Percentiles rank a stretch among this genome's conserved stretches.
Evolutionary conservation across 2,113 vertebrate species (phyloP).

Genomic region (Gymnarchus niloticus): DNA sequence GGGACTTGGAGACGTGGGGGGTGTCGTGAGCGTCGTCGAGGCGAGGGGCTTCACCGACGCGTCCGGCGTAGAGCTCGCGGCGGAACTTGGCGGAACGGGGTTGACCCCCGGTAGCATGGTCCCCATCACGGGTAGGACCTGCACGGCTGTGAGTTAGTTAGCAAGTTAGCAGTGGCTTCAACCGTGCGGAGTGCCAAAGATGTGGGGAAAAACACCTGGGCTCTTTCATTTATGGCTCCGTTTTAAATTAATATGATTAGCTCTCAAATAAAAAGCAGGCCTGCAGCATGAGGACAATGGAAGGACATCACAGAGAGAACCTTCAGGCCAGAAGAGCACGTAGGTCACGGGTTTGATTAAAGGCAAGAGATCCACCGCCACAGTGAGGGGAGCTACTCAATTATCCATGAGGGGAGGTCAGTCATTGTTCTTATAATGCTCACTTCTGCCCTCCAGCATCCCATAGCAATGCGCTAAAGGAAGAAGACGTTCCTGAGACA

Average conservation of each 20-base stretch:
- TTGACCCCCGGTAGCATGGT: conserved; percentile 54
- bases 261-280: not conserved
- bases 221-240: not conserved
- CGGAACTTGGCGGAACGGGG: conserved; percentile 54
- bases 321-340: not conserved
- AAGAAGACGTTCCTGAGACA: not conserved
- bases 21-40: conserved; percentile 21
- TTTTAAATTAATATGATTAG: not conserved
- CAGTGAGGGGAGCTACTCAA: conserved; percentile 39
- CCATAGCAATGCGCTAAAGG: not conserved
- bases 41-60: not conserved
- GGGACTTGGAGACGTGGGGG: conserved; percentile 46
- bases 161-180: not conserved
- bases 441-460: not conserved
- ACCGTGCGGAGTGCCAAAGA: not conserved
- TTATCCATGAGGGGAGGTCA: conserved; percentile 45
- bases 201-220: not conserved
- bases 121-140: conserved; percentile 67
- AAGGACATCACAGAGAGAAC: not conserved
- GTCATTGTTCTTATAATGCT: conserved; percentile 33
- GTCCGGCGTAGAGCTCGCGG: conserved; percentile 21
- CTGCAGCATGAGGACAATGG: not conserved
- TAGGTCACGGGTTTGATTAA: not conserved
- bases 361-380: not conserved
- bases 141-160: conserved; percentile 56